These are phyloP conservation scores for Dasyurus viverrinus DNA, from an alignment of 2,113 vertebrate species.

Conservation along the genomic window DNA sequence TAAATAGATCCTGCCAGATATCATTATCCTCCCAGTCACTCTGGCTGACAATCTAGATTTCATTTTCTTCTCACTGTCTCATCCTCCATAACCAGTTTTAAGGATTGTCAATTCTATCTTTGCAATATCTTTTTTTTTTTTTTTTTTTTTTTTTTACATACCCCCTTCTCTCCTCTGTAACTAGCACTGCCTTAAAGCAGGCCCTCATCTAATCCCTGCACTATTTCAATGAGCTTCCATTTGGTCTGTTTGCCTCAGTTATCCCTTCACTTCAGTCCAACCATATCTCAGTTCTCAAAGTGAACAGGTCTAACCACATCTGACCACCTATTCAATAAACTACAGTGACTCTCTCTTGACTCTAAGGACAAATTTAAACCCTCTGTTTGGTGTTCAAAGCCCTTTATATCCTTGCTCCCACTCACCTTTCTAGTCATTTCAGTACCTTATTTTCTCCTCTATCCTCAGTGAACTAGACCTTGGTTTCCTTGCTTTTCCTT, in stretches of 20 bases:
- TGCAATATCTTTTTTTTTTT: not conserved
- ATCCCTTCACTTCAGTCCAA: not conserved
- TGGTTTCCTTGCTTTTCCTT: too few species aligned
- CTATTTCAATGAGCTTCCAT: not conserved
- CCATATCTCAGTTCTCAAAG: not conserved
- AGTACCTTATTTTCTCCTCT: too few species aligned
- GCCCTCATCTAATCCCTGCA: not conserved
- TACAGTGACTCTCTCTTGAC: too few species aligned
- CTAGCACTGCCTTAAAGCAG: not conserved
- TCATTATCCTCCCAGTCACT: not conserved
- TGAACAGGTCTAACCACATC: not conserved
- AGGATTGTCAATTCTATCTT: not conserved
- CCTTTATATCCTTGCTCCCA: too few species aligned
- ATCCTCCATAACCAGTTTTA: not conserved
- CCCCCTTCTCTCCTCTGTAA: not conserved
- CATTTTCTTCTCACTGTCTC: not conserved
- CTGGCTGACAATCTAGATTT: not conserved
- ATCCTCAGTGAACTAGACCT: too few species aligned
- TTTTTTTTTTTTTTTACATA: not conserved
- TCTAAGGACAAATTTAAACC: too few species aligned
- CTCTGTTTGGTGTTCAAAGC: too few species aligned
- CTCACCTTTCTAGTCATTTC: too few species aligned
- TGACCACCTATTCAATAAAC: too few species aligned
- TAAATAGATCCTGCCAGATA: not conserved
- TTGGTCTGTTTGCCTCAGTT: not conserved